Conservation (phyloP, 1,140 invertebrate genomes). For the Bactericera cockerelli region DNA sequence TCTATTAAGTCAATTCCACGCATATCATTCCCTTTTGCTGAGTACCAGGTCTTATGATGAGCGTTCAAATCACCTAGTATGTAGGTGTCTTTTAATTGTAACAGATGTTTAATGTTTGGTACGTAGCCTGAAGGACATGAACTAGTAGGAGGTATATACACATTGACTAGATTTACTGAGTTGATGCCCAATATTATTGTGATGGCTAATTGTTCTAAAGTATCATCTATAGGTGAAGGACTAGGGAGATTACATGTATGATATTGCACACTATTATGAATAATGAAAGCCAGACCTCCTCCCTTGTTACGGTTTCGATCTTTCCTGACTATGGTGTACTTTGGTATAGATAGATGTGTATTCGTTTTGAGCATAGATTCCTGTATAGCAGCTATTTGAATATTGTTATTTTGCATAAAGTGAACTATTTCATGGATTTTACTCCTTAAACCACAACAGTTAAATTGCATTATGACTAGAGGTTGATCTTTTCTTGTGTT, state of each 20-base stretch:
- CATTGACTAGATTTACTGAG: neutral
- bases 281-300: neutral
- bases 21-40: neutral
- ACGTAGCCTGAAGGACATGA: neutral
- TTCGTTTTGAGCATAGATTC: neutral
- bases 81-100: neutral
- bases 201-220: neutral
- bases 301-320: slow-evolving; percentile 1
- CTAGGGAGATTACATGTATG: neutral
- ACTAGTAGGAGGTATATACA: neutral
- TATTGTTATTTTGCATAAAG: neutral
- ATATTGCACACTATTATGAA: slow-evolving; percentile 1
- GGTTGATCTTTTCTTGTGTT: neutral
- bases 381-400: neutral
- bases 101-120: neutral
- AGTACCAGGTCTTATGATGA: neutral
- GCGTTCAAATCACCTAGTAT: neutral
- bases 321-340: neutral
- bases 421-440: neutral
- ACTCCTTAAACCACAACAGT: neutral
- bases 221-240: neutral
- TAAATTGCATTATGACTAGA: neutral
- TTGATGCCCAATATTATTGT: neutral
- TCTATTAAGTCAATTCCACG: neutral
- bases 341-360: neutral